phyloP scores from a whole-genome alignment of 2,797 vertebrate species.

The Bryconaethiops microstoma region DNA sequence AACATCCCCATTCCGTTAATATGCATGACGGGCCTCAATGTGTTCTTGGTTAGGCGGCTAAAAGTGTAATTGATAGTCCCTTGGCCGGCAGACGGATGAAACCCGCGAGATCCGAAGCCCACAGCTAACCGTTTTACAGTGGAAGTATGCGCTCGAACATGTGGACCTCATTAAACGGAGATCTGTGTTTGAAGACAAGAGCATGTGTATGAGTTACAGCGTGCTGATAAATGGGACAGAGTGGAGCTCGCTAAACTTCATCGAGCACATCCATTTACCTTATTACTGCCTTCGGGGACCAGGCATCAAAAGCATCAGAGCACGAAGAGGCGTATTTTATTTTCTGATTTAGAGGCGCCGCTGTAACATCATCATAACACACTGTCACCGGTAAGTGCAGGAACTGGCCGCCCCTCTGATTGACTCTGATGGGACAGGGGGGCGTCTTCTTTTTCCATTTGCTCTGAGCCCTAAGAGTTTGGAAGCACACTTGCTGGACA shows the following conservation, averaged over 20 bases:
- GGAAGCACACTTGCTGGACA: background rate
- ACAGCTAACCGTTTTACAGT: conserved; percentile 17
- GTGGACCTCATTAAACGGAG: conserved; percentile 14
- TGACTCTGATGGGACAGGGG: background rate
- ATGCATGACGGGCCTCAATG: background rate
- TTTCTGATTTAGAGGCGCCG: background rate
- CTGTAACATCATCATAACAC: background rate
- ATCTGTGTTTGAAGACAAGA: conserved; percentile 28
- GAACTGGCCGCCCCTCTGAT: background rate
- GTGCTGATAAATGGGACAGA: conserved; percentile 9
- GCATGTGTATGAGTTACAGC: conserved; percentile 22
- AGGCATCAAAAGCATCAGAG: background rate
- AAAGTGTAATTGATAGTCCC: conserved; percentile 28
- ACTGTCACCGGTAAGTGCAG: background rate
- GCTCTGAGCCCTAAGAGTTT: background rate
- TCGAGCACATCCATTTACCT: background rate
- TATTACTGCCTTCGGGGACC: background rate
- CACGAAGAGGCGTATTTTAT: background rate
- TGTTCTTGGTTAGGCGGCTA: conserved; percentile 9
- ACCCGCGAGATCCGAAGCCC: conserved; percentile 2
- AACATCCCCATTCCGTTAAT: background rate
- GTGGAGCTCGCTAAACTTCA: conserved; percentile 2
- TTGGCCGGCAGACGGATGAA: conserved; percentile 9
- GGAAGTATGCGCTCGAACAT: conserved; percentile 13
- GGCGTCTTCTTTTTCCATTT: background rate